These are phyloP conservation scores for Nemopilema nomurai DNA, from an alignment of 30 jellyfish, hydroid and myxozoan genomes.

Conservation along the genomic window DNA sequence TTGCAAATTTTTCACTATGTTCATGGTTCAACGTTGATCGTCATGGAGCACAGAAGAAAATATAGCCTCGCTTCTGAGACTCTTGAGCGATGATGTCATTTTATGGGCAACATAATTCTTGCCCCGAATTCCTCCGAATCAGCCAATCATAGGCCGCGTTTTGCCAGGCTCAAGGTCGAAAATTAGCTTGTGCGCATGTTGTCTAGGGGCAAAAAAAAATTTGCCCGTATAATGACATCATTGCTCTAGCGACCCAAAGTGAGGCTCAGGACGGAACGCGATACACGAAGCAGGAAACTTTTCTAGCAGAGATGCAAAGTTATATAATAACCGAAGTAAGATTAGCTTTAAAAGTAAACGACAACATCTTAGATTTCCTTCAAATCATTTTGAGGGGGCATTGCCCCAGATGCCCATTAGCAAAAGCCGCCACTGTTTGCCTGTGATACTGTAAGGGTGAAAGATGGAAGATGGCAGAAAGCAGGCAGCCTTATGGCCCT, in stretches of 20 bases:
- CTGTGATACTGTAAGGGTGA: too few relatives aligned
- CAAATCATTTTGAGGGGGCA: constrained; percentile 33
- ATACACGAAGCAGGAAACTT: not conserved
- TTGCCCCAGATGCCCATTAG: constrained; percentile 57
- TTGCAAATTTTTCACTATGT: constrained; percentile 22
- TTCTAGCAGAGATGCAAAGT: not conserved
- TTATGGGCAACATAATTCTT: constrained; percentile 11
- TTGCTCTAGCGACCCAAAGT: not conserved
- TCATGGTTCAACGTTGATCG: constrained; percentile 1
- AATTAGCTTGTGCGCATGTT: constrained; percentile 5
- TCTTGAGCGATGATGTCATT: constrained; percentile 22
- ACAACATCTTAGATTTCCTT: not conserved
- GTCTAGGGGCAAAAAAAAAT: constrained; percentile 21
- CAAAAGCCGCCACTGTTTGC: constrained; percentile 59
- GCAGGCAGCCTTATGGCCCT: too few relatives aligned
- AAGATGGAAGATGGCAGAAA: too few relatives aligned
- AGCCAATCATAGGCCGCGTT: constrained; percentile 24
- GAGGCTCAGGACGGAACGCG: not conserved
- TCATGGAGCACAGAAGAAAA: constrained; percentile 3
- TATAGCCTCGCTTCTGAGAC: not conserved
- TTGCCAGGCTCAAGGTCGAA: not conserved
- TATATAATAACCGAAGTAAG: not conserved
- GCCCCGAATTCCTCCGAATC: constrained; percentile 8
- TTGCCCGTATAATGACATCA: constrained; percentile 19
- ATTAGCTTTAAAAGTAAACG: not conserved